phyloP scores from a whole-genome alignment of 2,888 invertebrate species.

The Empis livida region DNA sequence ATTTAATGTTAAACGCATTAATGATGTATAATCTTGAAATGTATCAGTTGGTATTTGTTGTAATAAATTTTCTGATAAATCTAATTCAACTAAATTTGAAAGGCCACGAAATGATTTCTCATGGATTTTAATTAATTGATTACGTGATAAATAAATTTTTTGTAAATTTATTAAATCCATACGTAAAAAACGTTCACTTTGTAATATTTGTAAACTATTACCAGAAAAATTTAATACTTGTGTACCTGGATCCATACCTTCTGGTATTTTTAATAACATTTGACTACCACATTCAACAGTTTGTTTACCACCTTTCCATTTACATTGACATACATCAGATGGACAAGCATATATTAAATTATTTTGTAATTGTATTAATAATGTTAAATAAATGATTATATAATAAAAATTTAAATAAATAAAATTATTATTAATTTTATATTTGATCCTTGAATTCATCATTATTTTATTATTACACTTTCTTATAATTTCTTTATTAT shows the following conservation, averaged over 20 bases:
- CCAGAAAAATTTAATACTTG: conserved; percentile 78
- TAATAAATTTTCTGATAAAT: conserved; percentile 70
- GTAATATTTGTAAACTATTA: conserved; percentile 67
- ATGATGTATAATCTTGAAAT: conserved; percentile 61
- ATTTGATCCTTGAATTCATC: no score
- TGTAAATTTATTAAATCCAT: conserved; percentile 74
- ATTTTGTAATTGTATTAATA: no score
- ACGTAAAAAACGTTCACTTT: conserved; percentile 64
- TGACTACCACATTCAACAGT: conserved; percentile 78
- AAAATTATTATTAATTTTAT: no score
- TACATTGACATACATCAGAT: conserved; percentile 62
- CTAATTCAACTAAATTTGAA: conserved; percentile 77
- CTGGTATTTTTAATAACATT: conserved; percentile 62
- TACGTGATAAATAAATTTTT: conserved; percentile 68
- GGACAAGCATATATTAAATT: conserved; percentile 42
- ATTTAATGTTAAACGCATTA: conserved; percentile 71
- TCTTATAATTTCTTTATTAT: no score
- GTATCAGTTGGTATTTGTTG: conserved; percentile 65
- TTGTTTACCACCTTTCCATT: conserved; percentile 87
- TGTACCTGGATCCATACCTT: conserved; percentile 67
- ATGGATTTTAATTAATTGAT: conserved; percentile 65
- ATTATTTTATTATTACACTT: no score
- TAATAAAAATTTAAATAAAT: no score
- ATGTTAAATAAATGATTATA: no score
- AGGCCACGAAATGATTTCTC: conserved; percentile 70